Base-by-base conservation (phyloP, 2,888 invertebrate genomes). In the Rhagonycha lutea region DNA sequence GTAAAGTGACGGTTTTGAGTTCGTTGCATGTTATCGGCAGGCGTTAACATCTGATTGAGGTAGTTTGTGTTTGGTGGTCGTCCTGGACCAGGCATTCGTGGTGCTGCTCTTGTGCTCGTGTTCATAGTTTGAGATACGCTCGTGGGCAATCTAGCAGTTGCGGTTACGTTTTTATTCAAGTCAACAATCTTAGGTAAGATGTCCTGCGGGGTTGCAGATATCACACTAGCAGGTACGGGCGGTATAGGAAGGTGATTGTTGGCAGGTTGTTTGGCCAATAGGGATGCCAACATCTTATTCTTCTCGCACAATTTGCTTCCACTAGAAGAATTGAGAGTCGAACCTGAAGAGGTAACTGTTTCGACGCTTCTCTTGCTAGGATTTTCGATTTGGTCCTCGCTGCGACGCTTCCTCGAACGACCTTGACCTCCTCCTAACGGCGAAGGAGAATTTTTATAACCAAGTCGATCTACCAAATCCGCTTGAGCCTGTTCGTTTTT, bases 261-360 rank as follows among this genome's bases (percentile, higher is more conserved):
- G 26, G 92, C 90, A 79, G 93, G 92, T 82, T 94, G 93, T 85
- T 94, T 93, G 72, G 94, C 95, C 84, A 97, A 88, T 82, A 97
- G 88, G 63, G 93, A 93, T 61, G 96, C 96, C 81, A 97, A 89
- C 92, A 97, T 96, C 86, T 93, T 93, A 87, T 96, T 96, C 86
- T 92, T 93, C 87, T 94, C 93, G 87, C 94, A 94, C 70, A 96
- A 89, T 80, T 92, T 92, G 82, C 94, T 94, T 72, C 89, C 90
- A 24, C 85, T 81, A 24, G 63, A 26, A 24, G 23, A 24, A n/a
- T 24, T 26, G 3, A 12, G 63, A n/a, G 83, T 79, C 82, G 83
- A 61, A 14, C 87, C 83, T 28, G 88, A 86, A 11, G 89, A 88
- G 11, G 88, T 87, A 4, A 88, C 88, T 60, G 86, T 85, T 77